A percentile compares a stretch with the other conserved stretches of the same genome.
Evolutionary conservation across 1,140 invertebrate genomes (phyloP).

Genomic region (Globodera rostochiensis): DNA sequence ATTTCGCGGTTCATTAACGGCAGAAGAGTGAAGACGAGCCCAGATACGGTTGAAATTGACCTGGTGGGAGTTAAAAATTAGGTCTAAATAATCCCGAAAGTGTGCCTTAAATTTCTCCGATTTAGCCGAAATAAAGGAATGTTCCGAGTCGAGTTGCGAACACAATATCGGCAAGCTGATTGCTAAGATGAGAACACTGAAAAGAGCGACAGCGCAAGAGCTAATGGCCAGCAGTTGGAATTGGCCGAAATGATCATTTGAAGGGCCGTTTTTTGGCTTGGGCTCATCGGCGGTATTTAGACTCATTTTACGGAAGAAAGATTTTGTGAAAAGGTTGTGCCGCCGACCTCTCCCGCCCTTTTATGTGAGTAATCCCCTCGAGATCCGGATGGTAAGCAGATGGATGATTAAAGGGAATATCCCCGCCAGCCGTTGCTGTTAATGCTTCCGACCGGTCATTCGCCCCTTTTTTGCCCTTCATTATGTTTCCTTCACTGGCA

Average conservation of each 20-base stretch:
- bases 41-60: not conserved
- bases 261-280: not conserved
- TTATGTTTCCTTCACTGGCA: too few species aligned
- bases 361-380: not conserved
- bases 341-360: not conserved
- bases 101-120: constrained; percentile 26
- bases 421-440: not conserved
- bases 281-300: not conserved
- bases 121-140: constrained; percentile 9
- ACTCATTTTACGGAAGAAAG: not conserved
- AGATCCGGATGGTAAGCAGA: not conserved
- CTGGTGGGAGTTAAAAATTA: not conserved
- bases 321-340: not conserved
- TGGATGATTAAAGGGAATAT: not conserved
- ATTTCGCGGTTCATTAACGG: constrained; percentile 1
- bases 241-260: not conserved
- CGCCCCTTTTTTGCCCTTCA: not conserved
- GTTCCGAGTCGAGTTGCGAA: constrained; percentile 18
- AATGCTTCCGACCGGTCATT: not conserved
- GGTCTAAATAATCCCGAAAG: not conserved
- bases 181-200: constrained; percentile 13
- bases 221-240: constrained; percentile 19
- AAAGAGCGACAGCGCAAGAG: constrained; percentile 10
- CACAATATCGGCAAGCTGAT: constrained; percentile 15
- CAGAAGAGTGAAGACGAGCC: not conserved